Percentiles rank a stretch among this genome's conserved stretches.
Conservation (phyloP, 1,140 invertebrate species). For the Trichoplusia ni region DNA sequence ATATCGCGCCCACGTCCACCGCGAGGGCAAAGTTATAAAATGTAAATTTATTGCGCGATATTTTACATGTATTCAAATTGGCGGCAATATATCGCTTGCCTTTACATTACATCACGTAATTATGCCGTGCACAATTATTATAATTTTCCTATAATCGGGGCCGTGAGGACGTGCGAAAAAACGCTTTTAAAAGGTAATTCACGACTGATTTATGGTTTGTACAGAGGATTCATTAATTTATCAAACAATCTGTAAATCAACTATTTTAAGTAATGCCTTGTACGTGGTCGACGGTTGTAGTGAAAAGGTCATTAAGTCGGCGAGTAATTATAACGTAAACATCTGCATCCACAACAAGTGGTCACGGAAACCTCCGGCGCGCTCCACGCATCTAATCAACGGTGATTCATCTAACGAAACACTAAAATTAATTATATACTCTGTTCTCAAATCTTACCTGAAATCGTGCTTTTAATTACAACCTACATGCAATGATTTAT, state of each 20-base stretch:
- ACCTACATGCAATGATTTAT: constrained; percentile 69
- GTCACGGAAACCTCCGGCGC: constrained; percentile 56
- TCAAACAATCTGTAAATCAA: constrained; percentile 20
- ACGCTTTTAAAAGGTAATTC: constrained; percentile 69
- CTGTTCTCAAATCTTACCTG: constrained; percentile 65
- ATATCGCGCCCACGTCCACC: constrained; percentile 54
- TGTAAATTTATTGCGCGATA: constrained; percentile 79
- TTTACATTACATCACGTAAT: constrained; percentile 75
- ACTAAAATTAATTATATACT: constrained; percentile 77
- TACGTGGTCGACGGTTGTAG: constrained; percentile 23
- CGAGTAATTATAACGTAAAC: constrained; percentile 74
- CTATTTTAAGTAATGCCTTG: constrained; percentile 25
- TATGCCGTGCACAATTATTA: constrained; percentile 76
- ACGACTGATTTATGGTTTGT: constrained; percentile 66
- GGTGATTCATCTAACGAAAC: constrained; percentile 76
- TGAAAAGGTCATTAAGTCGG: constrained; percentile 56
- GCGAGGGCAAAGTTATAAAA: constrained; percentile 69
- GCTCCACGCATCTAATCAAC: constrained; percentile 67
- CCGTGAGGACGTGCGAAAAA: constrained; percentile 78
- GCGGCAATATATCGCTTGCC: constrained; percentile 66
- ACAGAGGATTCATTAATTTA: constrained; percentile 29
- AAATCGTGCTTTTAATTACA: constrained; percentile 77
- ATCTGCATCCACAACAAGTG: constrained; percentile 63
- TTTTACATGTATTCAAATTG: constrained; percentile 79
- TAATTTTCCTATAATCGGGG: constrained; percentile 78